Percentiles rank a stretch among this genome's conserved stretches.
Conservation (phyloP, 2,888 invertebrate species). For the Synanthedon myopaeformis region DNA sequence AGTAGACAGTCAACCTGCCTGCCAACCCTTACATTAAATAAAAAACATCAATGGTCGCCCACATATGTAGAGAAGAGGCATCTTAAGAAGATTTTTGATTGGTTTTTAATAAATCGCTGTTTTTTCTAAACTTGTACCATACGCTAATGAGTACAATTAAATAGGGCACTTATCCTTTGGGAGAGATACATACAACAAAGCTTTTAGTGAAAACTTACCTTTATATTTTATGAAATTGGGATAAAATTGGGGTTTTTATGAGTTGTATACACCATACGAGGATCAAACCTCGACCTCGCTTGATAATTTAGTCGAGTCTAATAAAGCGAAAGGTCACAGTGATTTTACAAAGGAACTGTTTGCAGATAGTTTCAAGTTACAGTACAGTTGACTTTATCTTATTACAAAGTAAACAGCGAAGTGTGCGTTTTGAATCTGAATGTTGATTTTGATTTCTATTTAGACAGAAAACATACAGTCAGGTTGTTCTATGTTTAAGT, state of each 20-base stretch:
- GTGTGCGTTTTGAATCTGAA: neutral
- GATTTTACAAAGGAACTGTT: too few species aligned
- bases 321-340: too few species aligned
- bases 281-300: too few species aligned
- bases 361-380: neutral
- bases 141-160: conserved; percentile 24
- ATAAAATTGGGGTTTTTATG: neutral
- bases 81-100: too few species aligned
- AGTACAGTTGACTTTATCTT: neutral
- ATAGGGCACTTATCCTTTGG: conserved; percentile 18
- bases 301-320: too few species aligned
- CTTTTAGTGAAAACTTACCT: conserved; percentile 38
- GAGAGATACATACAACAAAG: conserved; percentile 27
- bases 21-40: too few species aligned
- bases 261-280: neutral
- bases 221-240: conserved; percentile 11
- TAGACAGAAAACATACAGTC: neutral
- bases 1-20: too few species aligned
- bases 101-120: neutral
- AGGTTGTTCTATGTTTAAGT: neutral
- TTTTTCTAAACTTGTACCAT: neutral
- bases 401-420: neutral
- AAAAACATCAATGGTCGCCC: too few species aligned
- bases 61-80: too few species aligned
- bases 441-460: neutral